A percentile compares a stretch with the other conserved stretches of the same genome.
phyloP scores from a whole-genome alignment of 2,113 vertebrate genomes.

The Grus americana region DNA sequence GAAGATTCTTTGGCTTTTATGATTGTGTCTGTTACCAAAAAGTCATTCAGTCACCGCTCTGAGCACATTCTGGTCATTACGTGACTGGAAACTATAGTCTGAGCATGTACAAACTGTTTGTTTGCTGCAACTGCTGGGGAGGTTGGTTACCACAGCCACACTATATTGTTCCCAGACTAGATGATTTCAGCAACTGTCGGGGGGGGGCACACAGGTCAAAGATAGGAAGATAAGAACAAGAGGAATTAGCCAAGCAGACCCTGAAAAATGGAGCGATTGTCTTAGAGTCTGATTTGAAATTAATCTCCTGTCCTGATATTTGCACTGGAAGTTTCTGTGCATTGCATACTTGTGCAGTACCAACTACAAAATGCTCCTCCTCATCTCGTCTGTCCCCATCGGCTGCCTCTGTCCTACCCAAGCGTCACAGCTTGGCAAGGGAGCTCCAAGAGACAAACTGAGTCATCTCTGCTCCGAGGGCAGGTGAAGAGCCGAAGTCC shows the following conservation, averaged over 20 bases:
- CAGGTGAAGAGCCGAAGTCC: background rate
- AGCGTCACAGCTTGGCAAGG: background rate
- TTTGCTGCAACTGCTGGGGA: background rate
- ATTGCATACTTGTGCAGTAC: background rate
- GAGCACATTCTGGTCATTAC: constrained; percentile 4
- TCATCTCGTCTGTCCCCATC: background rate
- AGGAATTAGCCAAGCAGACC: background rate
- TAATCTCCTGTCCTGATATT: background rate
- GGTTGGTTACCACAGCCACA: background rate
- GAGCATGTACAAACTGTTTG: background rate
- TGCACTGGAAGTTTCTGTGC: background rate
- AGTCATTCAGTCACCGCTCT: background rate
- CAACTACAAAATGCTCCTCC: background rate
- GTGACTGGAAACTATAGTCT: constrained; percentile 22
- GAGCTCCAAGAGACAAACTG: background rate
- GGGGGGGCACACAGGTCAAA: background rate
- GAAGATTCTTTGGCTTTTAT: constrained; percentile 10
- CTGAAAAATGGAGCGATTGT: background rate
- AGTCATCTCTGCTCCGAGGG: background rate
- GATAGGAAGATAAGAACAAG: background rate
- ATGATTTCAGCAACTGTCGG: background rate
- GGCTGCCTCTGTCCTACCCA: background rate
- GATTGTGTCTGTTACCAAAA: constrained; percentile 1
- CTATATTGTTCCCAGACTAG: background rate
- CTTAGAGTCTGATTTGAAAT: background rate